Evolutionary conservation across 64 coral and sea anemone species (phyloP).

Genomic region (Montipora sp.): DNA sequence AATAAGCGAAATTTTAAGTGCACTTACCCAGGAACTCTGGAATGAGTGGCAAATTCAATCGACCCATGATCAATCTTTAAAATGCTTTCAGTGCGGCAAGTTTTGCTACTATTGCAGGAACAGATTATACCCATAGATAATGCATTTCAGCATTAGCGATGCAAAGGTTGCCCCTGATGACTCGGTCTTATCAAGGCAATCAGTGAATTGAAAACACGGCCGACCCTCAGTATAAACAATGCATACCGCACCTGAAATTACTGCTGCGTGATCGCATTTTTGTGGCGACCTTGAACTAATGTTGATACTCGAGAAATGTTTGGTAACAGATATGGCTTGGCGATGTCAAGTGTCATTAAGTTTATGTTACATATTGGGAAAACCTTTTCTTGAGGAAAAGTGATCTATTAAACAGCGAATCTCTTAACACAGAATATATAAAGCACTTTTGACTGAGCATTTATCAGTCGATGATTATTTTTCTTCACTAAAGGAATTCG

Average conservation of each 20-base stretch:
- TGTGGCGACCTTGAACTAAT: not conserved
- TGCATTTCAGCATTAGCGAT: not conserved
- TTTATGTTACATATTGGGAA: not conserved
- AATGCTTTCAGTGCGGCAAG: conserved; percentile 3
- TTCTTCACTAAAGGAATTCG: too few relatives aligned
- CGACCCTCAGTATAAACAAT: too few relatives aligned
- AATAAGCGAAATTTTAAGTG: not conserved
- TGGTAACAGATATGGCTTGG: not conserved
- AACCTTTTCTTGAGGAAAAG: not conserved
- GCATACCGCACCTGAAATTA: not conserved
- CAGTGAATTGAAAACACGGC: not conserved
- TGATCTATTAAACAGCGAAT: too few relatives aligned
- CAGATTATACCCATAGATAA: conserved; percentile 41
- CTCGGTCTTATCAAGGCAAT: too few relatives aligned
- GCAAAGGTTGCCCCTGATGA: not conserved
- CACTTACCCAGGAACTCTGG: not conserved
- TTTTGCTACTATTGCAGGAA: conserved; percentile 15
- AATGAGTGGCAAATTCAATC: conserved; percentile 5
- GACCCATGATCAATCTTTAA: conserved; percentile 20
- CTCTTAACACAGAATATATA: too few relatives aligned
- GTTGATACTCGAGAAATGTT: not conserved
- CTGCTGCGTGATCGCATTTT: not conserved
- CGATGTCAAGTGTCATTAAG: not conserved
- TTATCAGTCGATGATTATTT: too few relatives aligned
- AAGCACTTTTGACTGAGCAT: too few relatives aligned